Evolutionary conservation across 2,888 invertebrate species (phyloP).

Genomic region (Eupithecia vulgata): DNA sequence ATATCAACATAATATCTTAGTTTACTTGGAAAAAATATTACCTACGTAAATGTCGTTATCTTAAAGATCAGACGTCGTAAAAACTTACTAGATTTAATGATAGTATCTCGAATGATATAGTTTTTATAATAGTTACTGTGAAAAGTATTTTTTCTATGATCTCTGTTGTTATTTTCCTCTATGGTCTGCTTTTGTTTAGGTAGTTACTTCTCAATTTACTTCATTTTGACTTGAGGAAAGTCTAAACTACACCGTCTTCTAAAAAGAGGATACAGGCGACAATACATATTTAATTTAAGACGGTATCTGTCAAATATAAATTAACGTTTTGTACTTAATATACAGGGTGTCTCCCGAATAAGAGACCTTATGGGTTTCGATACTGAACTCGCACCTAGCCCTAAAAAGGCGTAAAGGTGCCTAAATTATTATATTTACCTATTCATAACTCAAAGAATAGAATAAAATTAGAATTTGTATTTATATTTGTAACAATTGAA

Average conservation of each 20-base stretch:
- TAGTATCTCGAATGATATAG: neutral
- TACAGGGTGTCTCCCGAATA: too few species aligned
- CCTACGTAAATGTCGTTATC: neutral
- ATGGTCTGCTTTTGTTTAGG: neutral
- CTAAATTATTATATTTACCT: too few species aligned
- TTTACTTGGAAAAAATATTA: constrained; percentile 42
- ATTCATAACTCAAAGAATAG: too few species aligned
- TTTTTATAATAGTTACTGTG: neutral
- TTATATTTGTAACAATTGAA: too few species aligned
- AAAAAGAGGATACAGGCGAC: too few species aligned
- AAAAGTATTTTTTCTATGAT: neutral
- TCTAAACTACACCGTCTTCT: neutral
- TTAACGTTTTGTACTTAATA: too few species aligned
- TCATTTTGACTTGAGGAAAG: neutral
- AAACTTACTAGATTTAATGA: neutral
- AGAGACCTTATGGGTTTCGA: too few species aligned
- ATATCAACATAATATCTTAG: constrained; percentile 48
- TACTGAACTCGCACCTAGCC: too few species aligned
- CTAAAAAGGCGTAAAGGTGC: too few species aligned
- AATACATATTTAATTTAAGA: neutral
- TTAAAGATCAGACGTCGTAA: neutral
- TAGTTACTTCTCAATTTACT: neutral
- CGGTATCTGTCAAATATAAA: neutral
- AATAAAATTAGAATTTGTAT: too few species aligned
- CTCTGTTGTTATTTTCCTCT: neutral